These are phyloP conservation scores for Nothocercus julius DNA, from an alignment of 2,113 vertebrate genomes.

Conservation along the genomic window DNA sequence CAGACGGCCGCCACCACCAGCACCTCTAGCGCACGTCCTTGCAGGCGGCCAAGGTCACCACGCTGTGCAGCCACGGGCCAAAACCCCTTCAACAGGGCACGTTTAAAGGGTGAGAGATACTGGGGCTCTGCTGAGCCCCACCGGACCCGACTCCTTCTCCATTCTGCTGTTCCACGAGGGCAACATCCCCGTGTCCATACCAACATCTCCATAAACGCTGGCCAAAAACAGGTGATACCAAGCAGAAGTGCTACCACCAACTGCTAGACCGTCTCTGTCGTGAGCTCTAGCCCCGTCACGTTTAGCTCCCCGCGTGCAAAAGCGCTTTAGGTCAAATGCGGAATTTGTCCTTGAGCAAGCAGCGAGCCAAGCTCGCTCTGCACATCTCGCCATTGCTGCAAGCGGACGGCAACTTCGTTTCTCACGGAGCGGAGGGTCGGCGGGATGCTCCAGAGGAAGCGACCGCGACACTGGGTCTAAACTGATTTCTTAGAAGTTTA, in stretches of 20 bases:
- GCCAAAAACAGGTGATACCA: neutral
- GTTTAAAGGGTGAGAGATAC: neutral
- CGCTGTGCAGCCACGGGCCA: too few species aligned
- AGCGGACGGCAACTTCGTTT: neutral
- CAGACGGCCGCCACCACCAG: accelerated
- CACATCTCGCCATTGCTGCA: neutral
- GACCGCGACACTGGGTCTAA: neutral
- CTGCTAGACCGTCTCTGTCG: neutral
- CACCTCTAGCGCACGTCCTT: accelerated
- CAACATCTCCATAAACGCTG: neutral
- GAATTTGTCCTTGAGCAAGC: neutral
- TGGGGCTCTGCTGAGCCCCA: neutral
- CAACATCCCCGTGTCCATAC: neutral
- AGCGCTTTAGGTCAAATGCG: neutral
- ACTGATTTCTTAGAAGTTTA: neutral
- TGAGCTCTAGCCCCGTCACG: neutral
- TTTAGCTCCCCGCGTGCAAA: neutral
- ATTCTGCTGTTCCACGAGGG: neutral
- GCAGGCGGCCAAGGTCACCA: too few species aligned
- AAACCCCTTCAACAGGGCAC: neutral
- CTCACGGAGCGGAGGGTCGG: neutral
- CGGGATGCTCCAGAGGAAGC: neutral
- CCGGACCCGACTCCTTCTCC: neutral
- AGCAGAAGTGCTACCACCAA: accelerated
- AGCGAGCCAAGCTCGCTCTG: neutral